A percentile compares a stretch with the other conserved stretches of the same genome.
phyloP scores from a whole-genome alignment of 2,888 invertebrate species.

The Sialis fuliginosa region DNA sequence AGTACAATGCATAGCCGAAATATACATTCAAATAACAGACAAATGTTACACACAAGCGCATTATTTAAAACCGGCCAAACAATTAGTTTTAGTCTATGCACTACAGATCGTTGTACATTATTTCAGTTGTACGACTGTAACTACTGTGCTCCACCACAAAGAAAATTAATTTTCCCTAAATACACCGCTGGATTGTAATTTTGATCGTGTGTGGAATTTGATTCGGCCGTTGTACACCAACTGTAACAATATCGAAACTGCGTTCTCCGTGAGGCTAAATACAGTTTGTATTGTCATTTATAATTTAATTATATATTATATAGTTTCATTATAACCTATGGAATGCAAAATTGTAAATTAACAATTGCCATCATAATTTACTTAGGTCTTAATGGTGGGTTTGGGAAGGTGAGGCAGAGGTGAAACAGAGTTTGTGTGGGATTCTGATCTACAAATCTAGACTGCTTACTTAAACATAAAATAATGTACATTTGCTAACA shows the following conservation, averaged over 20 bases:
- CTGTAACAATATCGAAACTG: slow-evolving; percentile 1
- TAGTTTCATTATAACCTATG: slow-evolving; percentile 1
- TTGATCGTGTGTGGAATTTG: neutral
- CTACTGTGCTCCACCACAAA: slow-evolving; percentile 2
- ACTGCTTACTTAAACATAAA: too few relatives aligned
- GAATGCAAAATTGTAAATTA: neutral
- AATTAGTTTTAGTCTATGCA: too few relatives aligned
- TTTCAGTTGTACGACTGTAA: neutral
- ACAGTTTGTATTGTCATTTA: slow-evolving; percentile 1
- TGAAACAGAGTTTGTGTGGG: too few relatives aligned
- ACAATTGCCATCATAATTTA: neutral
- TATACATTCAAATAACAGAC: too few relatives aligned
- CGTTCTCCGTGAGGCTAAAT: neutral
- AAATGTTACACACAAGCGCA: too few relatives aligned
- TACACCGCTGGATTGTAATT: neutral
- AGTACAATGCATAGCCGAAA: too few relatives aligned
- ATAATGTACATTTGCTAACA: too few relatives aligned
- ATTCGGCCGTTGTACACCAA: neutral
- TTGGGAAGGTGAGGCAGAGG: too few relatives aligned
- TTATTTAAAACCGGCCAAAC: too few relatives aligned
- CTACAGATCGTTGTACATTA: neutral
- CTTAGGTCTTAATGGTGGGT: neutral
- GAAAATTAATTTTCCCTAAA: slow-evolving; percentile 3
- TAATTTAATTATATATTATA: slow-evolving; percentile 2
- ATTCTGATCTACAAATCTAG: too few relatives aligned